A percentile compares a stretch with the other conserved stretches of the same genome.
These are phyloP conservation scores for Drosophila obscura DNA, from an alignment of 1,140 invertebrate species.

Conservation along the genomic window DNA sequence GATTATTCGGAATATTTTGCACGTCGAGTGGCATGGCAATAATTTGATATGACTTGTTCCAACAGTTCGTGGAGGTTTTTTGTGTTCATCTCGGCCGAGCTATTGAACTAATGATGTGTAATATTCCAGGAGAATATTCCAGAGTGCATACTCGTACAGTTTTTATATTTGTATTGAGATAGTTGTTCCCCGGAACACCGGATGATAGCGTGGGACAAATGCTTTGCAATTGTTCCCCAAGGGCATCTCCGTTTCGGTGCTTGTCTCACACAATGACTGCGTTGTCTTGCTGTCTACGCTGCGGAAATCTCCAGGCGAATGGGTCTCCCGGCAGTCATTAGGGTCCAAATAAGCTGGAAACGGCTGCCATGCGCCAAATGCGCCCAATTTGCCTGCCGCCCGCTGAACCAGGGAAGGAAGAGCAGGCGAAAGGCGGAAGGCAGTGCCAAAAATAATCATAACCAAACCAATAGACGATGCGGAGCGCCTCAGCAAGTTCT, in stretches of 20 bases:
- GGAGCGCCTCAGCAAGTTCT: constrained; percentile 17
- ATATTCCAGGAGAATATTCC: background rate
- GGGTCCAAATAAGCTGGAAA: constrained; percentile 56
- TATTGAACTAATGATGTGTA: background rate
- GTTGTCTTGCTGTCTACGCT: constrained; percentile 13
- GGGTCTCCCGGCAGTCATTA: constrained; percentile 62
- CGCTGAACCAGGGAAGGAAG: constrained; percentile 1
- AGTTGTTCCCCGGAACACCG: background rate
- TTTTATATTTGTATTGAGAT: too few relatives aligned
- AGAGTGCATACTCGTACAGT: too few relatives aligned
- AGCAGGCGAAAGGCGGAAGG: constrained; percentile 8
- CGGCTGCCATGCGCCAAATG: constrained; percentile 64
- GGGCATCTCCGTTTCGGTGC: constrained; percentile 19
- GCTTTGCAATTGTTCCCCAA: constrained; percentile 31
- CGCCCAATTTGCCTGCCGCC: constrained; percentile 61
- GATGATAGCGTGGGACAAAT: constrained; percentile 19
- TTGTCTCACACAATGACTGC: constrained; percentile 6
- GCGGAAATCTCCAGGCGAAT: constrained; percentile 43
- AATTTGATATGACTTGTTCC: too few relatives aligned
- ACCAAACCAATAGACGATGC: constrained; percentile 60
- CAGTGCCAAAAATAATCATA: constrained; percentile 68
- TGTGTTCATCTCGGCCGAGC: background rate
- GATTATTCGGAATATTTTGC: too few relatives aligned
- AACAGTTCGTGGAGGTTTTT: too few relatives aligned
- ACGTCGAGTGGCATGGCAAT: too few relatives aligned